These are phyloP conservation scores for Gymnogyps californianus DNA, from an alignment of 2,113 vertebrate species.

Conservation along the genomic window DNA sequence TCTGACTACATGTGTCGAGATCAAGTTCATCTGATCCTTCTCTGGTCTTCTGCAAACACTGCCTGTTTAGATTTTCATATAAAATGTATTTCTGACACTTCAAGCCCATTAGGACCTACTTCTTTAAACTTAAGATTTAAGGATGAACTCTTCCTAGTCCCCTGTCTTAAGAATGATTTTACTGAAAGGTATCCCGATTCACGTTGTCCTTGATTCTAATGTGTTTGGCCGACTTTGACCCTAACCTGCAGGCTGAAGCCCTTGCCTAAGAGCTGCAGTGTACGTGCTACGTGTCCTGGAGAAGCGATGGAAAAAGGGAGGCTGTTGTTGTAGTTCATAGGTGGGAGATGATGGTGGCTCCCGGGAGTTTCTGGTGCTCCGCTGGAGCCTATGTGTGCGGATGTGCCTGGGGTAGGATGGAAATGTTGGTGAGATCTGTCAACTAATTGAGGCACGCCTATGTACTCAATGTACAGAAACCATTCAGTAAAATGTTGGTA, in stretches of 20 bases:
- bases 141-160: not conserved
- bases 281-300: fast-evolving
- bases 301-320: not conserved
- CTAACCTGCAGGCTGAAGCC: not conserved
- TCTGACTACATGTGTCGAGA: not conserved
- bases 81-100: not conserved
- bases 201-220: fast-evolving
- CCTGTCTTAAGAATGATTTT: not conserved
- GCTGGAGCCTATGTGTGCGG: fast-evolving
- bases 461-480: not conserved
- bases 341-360: not conserved
- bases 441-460: too few species aligned
- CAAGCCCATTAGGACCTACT: not conserved
- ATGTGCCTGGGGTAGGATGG: not conserved
- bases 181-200: not conserved
- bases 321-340: not conserved
- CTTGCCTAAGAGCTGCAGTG: not conserved
- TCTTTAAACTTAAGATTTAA: not conserved
- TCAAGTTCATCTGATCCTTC: not conserved
- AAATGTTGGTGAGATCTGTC: not conserved
- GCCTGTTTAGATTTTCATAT: not conserved
- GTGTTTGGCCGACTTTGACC: not conserved
- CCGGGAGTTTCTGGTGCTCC: not conserved
- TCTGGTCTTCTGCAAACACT: not conserved
- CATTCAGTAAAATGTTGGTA: too few species aligned